These are phyloP conservation scores for Lepisosteus oculatus DNA, from an alignment of 2,113 vertebrate genomes.

Conservation along the genomic window DNA sequence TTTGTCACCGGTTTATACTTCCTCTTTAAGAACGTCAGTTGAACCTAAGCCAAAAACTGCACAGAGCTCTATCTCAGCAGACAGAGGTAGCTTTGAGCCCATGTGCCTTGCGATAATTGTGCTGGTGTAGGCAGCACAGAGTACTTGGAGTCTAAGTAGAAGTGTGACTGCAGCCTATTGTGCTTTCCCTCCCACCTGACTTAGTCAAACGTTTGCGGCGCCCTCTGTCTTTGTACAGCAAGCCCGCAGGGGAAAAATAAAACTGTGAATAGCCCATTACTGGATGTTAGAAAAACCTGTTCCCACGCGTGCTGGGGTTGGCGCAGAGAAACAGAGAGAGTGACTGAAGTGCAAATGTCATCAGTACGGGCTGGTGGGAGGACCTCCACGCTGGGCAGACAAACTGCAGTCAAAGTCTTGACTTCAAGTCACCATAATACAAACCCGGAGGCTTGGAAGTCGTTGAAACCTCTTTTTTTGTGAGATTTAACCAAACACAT, in stretches of 20 bases:
- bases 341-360: slow-evolving; percentile 1
- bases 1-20: too few relatives aligned
- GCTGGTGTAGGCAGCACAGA: not conserved
- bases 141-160: not conserved
- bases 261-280: not conserved
- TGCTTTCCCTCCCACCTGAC: not conserved
- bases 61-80: not conserved
- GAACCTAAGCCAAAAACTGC: too few relatives aligned
- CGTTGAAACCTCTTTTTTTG: not conserved
- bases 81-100: not conserved
- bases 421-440: not conserved
- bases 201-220: not conserved
- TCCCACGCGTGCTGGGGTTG: not conserved
- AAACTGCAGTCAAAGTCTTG: not conserved
- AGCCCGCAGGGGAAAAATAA: not conserved
- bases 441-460: not conserved
- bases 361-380: not conserved
- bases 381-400: not conserved
- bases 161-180: not conserved
- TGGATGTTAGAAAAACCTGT: slow-evolving; percentile 1
- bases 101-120: not conserved
- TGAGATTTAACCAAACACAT: slow-evolving; percentile 5
- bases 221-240: not conserved
- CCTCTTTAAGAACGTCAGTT: too few relatives aligned
- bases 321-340: not conserved